phyloP scores from a whole-genome alignment of 2,888 invertebrate genomes.

The Girardia tigrina region DNA sequence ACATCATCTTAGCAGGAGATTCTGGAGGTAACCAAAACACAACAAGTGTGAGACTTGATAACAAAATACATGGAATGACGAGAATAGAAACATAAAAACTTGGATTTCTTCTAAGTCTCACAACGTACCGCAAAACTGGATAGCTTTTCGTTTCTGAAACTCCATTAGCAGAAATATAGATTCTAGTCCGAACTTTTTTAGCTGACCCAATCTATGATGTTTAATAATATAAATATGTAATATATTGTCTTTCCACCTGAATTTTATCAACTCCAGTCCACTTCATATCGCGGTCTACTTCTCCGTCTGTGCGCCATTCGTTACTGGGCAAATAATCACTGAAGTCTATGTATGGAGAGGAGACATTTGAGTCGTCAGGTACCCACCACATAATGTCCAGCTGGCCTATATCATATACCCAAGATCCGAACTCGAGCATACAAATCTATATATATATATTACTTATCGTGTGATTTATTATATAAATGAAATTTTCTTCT shows the following conservation, averaged over 20 bases:
- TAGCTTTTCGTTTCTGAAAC: background rate
- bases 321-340: constrained; percentile 33
- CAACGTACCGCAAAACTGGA: constrained; percentile 25
- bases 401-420: constrained; percentile 37
- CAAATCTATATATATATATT: constrained; percentile 36
- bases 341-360: constrained; percentile 34
- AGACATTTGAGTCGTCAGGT: constrained; percentile 16
- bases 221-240: background rate
- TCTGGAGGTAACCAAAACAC: constrained; percentile 52
- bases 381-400: constrained; percentile 31
- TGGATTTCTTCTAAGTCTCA: constrained; percentile 36
- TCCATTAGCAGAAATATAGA: background rate
- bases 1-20: constrained; percentile 50
- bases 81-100: constrained; percentile 49
- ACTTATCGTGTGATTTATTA: no score
- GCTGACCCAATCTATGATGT: constrained; percentile 28
- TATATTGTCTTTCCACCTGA: background rate
- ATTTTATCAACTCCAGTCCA: background rate
- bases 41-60: constrained; percentile 49
- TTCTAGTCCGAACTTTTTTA: constrained; percentile 14
- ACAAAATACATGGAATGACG: constrained; percentile 49
- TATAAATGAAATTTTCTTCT: no score
- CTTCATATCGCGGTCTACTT: background rate
- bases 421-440: constrained; percentile 38
- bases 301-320: constrained; percentile 39